These are phyloP conservation scores for Antennarius maculatus DNA, from an alignment of 2,797 vertebrate species.

Conservation along the genomic window DNA sequence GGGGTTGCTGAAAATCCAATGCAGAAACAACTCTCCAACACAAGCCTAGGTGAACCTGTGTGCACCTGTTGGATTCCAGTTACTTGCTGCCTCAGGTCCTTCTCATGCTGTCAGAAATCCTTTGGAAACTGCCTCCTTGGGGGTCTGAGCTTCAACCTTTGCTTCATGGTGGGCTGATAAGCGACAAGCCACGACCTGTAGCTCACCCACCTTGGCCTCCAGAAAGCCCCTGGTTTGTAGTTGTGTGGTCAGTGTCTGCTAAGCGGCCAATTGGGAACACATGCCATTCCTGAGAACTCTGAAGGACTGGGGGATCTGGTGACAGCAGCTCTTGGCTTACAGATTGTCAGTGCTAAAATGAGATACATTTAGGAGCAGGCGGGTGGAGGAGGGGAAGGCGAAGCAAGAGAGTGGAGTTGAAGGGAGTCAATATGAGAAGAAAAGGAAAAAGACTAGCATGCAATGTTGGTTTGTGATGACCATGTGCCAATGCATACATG, in stretches of 20 bases:
- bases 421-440: constrained; percentile 33
- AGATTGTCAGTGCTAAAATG: constrained; percentile 77
- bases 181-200: constrained; percentile 39
- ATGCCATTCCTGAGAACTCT: constrained; percentile 74
- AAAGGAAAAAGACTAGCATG: constrained; percentile 27
- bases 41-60: constrained; percentile 21
- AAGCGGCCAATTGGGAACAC: constrained; percentile 72
- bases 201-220: constrained; percentile 39
- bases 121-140: not conserved
- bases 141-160: not conserved
- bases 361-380: constrained; percentile 61
- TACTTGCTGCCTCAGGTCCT: not conserved
- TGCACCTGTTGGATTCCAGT: constrained; percentile 17
- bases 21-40: constrained; percentile 13
- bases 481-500: constrained; percentile 59
- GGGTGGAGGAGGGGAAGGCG: constrained; percentile 20
- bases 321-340: constrained; percentile 77
- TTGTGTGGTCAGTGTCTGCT: constrained; percentile 61
- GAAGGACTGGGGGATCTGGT: constrained; percentile 69
- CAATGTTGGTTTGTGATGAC: constrained; percentile 35
- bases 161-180: constrained; percentile 24
- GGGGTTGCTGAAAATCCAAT: constrained; percentile 17
- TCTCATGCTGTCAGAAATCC: constrained; percentile 8
- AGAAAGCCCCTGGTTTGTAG: constrained; percentile 55
- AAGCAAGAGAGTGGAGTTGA: constrained; percentile 8